These are phyloP conservation scores for Epiblema foenella DNA, from an alignment of 2,888 invertebrate species.

Conservation along the genomic window DNA sequence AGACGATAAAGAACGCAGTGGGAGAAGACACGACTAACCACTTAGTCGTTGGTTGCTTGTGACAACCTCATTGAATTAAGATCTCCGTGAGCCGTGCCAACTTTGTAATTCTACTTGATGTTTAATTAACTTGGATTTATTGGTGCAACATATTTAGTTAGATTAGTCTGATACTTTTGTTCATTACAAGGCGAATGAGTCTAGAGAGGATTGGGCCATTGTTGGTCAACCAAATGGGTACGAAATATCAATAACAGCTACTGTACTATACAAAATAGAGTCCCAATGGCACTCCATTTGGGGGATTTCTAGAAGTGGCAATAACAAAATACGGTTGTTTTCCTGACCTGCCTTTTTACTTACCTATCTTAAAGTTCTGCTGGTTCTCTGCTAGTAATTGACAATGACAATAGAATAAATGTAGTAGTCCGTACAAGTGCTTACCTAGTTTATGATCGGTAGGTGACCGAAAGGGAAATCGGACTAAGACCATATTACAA, in stretches of 20 bases:
- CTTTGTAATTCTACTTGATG: slow-evolving; percentile 50
- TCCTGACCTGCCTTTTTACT: too few species aligned
- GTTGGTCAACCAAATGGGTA: not conserved
- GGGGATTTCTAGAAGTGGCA: too few species aligned
- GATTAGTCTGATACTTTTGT: slow-evolving; percentile 11
- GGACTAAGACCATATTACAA: too few species aligned
- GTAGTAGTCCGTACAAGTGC: too few species aligned
- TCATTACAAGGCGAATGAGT: not conserved
- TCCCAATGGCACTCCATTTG: too few species aligned
- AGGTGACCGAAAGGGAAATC: too few species aligned
- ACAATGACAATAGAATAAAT: too few species aligned
- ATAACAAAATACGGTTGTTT: too few species aligned
- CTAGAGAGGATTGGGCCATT: not conserved
- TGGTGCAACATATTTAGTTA: slow-evolving; percentile 19
- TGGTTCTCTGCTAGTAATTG: too few species aligned
- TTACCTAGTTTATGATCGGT: too few species aligned
- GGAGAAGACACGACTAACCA: slow-evolving; percentile 70
- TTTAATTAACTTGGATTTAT: slow-evolving; percentile 60
- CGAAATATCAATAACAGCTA: not conserved
- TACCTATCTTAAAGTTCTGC: too few species aligned
- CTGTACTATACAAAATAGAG: not conserved
- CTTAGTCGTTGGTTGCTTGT: slow-evolving; percentile 59
- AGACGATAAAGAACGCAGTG: slow-evolving; percentile 62
- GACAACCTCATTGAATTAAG: slow-evolving; percentile 61
- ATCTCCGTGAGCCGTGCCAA: slow-evolving; percentile 47